phyloP scores from a whole-genome alignment of 2,888 invertebrate species.

The Drosophila subsilvestris region DNA sequence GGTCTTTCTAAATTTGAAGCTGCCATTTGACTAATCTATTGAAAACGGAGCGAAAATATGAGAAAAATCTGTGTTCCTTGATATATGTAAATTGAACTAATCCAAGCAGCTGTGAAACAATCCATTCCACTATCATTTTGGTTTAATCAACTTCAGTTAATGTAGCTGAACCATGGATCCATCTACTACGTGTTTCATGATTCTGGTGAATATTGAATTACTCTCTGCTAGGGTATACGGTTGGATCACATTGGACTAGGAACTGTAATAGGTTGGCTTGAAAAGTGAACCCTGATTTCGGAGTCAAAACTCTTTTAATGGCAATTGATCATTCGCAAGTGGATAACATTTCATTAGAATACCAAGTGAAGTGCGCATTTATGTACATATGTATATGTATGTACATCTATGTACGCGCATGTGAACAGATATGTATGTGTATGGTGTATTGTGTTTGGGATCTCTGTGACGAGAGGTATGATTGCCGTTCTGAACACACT shows the following conservation, averaged over 20 bases:
- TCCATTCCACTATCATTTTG: no score
- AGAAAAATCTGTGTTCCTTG: no score
- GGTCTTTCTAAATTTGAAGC: no score
- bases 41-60: no score
- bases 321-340: conserved; percentile 83
- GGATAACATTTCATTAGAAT: conserved; percentile 82
- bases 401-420: conserved; percentile 10
- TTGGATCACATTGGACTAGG: conserved; percentile 7
- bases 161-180: neutral
- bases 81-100: no score
- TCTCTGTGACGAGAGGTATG: conserved; percentile 43
- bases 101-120: no score
- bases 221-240: neutral
- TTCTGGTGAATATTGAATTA: neutral
- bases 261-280: conserved; percentile 38
- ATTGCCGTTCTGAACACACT: conserved; percentile 69
- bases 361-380: conserved; percentile 67
- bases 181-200: neutral
- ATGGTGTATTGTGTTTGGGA: no score
- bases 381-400: conserved; percentile 14
- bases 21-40: no score
- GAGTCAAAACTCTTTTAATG: conserved; percentile 83
- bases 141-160: no score
- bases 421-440: conserved; percentile 12
- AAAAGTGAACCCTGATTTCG: conserved; percentile 54